Conservation (phyloP, 2,797 vertebrate species). For the Petrocephalus schoutedeni region DNA sequence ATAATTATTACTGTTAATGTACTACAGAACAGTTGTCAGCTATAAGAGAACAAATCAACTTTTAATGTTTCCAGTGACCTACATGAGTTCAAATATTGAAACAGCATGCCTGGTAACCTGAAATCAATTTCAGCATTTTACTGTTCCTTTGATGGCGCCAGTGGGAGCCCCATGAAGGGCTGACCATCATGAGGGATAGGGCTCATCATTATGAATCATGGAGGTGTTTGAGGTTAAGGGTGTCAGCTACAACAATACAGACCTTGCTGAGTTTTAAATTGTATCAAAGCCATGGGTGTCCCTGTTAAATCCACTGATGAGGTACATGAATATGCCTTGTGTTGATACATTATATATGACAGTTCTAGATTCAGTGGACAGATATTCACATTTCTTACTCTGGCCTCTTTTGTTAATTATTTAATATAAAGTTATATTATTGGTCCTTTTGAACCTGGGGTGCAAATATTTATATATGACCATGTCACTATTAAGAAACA, state of each 20-base stretch:
- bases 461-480: background rate
- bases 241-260: background rate
- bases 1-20: background rate
- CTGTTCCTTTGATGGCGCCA: background rate
- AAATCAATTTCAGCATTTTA: constrained; percentile 20
- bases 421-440: background rate
- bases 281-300: background rate
- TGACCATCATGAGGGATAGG: background rate
- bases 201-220: background rate
- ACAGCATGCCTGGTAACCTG: background rate
- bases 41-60: background rate
- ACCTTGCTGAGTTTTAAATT: background rate
- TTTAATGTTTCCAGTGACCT: background rate
- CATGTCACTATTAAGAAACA: background rate
- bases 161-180: background rate
- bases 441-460: background rate
- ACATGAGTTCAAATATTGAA: background rate
- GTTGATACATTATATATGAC: background rate
- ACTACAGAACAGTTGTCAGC: background rate
- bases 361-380: background rate
- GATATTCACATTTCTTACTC: background rate
- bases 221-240: background rate
- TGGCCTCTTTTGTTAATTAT: background rate
- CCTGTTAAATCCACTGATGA: background rate
- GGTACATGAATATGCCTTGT: background rate